Percentiles rank a stretch among this genome's conserved stretches.
These are phyloP conservation scores for Alectoris magna DNA, from an alignment of 2,797 vertebrate species.

Conservation along the genomic window DNA sequence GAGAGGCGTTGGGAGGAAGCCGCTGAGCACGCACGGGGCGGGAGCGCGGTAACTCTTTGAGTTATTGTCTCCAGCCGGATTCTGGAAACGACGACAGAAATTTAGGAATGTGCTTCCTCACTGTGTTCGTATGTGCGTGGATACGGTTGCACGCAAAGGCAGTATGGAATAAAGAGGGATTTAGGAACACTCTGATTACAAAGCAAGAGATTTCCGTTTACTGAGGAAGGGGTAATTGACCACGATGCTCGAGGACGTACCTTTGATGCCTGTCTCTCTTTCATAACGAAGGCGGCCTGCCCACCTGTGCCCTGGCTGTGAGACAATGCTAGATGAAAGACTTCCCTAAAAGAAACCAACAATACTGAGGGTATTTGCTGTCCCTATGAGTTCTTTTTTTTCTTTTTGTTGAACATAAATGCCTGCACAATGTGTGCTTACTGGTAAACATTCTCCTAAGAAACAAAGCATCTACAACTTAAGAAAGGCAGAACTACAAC, in stretches of 20 bases:
- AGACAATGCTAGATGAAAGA: background rate
- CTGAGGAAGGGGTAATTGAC: background rate
- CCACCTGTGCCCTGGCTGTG: background rate
- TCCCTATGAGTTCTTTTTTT: background rate
- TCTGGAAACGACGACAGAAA: background rate
- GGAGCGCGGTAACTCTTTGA: background rate
- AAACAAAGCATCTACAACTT: background rate
- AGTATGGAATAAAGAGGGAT: background rate
- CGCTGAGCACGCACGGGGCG: too few relatives aligned
- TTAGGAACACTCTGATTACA: background rate
- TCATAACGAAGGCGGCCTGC: background rate
- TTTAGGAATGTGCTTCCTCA: background rate
- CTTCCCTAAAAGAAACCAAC: background rate
- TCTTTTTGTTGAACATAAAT: background rate
- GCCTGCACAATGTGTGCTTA: background rate
- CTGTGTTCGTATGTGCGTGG: background rate
- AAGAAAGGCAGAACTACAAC: background rate
- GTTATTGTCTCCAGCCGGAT: background rate
- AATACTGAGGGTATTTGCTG: background rate
- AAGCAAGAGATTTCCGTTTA: background rate
- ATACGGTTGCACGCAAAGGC: background rate
- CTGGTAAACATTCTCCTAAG: background rate
- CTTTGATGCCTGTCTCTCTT: background rate
- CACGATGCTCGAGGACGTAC: background rate
- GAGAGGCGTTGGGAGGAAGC: fast-evolving